phyloP scores from a whole-genome alignment of 2,888 invertebrate genomes.

The Polydesmus complanatus region DNA sequence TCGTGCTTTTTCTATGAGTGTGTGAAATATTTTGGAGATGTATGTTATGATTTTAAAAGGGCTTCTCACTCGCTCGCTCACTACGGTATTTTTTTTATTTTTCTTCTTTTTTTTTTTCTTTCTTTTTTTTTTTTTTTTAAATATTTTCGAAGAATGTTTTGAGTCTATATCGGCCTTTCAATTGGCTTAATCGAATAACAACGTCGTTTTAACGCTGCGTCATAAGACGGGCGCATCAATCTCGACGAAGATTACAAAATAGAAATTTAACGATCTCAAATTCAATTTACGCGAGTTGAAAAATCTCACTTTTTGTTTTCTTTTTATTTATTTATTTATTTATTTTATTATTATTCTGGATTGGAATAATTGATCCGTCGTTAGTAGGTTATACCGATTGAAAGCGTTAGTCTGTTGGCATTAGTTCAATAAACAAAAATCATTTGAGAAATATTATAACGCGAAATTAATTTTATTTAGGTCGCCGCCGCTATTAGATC shows the following conservation, averaged over 20 bases:
- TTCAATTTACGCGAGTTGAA: not conserved
- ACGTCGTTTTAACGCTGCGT: not conserved
- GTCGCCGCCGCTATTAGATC: too few relatives aligned
- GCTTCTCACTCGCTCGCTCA: not conserved
- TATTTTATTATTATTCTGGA: too few relatives aligned
- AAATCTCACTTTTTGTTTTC: too few relatives aligned
- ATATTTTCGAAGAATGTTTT: not conserved
- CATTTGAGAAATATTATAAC: too few relatives aligned
- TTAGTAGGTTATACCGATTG: not conserved
- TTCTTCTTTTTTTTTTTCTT: not conserved
- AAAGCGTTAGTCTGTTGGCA: too few relatives aligned
- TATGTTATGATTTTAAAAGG: too few relatives aligned
- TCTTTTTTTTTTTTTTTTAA: not conserved
- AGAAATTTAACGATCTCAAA: not conserved
- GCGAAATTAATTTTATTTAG: too few relatives aligned
- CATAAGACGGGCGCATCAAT: too few relatives aligned
- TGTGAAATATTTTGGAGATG: too few relatives aligned
- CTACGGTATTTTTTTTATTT: not conserved
- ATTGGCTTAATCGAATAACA: not conserved
- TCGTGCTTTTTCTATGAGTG: too few relatives aligned
- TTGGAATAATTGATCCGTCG: not conserved
- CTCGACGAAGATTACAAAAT: not conserved
- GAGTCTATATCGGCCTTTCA: not conserved
- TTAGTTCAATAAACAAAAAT: too few relatives aligned
- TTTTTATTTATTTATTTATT: too few relatives aligned